phyloP scores from a whole-genome alignment of 2,797 vertebrate species.

The Hoplostethus atlanticus region DNA sequence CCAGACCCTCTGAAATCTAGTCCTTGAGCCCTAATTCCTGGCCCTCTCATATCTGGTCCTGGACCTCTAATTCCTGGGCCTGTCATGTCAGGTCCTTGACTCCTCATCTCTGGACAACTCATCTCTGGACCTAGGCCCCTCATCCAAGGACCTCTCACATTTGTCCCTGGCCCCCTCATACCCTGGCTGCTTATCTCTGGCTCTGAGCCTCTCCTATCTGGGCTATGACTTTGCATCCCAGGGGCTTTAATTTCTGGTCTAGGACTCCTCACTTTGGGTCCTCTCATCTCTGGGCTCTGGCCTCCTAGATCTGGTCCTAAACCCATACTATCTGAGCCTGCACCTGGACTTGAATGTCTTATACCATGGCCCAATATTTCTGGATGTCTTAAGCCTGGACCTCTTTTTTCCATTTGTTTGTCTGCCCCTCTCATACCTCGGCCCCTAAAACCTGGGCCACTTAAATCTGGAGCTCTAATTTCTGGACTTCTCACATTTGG shows the following conservation, averaged over 20 bases:
- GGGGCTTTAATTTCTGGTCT: conserved; percentile 2
- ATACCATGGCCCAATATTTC: conserved; percentile 3
- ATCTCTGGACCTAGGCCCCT: not conserved
- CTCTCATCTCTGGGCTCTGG: conserved; percentile 12
- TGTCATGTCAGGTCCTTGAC: conserved; percentile 20
- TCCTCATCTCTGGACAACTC: conserved; percentile 58
- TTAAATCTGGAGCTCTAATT: conserved; percentile 14
- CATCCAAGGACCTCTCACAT: not conserved
- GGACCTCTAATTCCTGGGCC: not conserved
- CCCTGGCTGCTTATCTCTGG: not conserved
- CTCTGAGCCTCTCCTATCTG: not conserved
- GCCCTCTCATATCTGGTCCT: not conserved
- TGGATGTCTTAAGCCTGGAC: conserved; percentile 12
- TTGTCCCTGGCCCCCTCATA: not conserved
- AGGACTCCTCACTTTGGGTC: conserved; percentile 1
- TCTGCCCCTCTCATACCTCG: conserved; percentile 13
- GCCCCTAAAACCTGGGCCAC: conserved; percentile 15
- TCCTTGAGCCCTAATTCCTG: not conserved
- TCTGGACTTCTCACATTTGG: conserved; percentile 20
- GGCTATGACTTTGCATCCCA: conserved; percentile 1
- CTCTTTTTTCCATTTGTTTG: conserved; percentile 14
- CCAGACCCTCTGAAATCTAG: conserved; percentile 5
- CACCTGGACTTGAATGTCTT: conserved; percentile 19
- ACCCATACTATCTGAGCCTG: conserved; percentile 6
- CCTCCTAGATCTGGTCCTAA: conserved; percentile 2